These are phyloP conservation scores for Calidris pugnax DNA, from an alignment of 2,113 vertebrate species.

Conservation along the genomic window DNA sequence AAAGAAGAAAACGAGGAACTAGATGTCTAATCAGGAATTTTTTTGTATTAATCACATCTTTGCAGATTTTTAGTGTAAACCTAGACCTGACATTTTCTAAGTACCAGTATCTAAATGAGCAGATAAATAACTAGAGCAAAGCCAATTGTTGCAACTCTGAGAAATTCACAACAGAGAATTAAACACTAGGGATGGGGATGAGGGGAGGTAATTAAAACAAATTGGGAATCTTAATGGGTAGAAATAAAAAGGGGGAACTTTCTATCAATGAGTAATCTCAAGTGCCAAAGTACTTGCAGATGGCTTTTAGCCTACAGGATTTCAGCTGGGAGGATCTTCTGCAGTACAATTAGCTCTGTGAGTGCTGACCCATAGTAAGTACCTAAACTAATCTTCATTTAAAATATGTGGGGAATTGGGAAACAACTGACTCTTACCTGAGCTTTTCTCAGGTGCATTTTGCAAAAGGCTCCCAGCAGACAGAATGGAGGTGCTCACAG, in stretches of 20 bases:
- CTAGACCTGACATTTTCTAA: no score
- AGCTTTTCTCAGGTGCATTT: neutral
- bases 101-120: neutral
- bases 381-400: conserved; percentile 17
- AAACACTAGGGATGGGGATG: neutral
- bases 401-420: neutral
- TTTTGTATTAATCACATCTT: no score
- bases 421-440: neutral
- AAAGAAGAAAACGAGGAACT: no score
- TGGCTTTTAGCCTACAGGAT: conserved; percentile 5
- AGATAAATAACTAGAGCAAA: conserved; percentile 9
- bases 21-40: no score
- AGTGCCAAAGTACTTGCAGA: neutral
- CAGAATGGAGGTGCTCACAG: neutral
- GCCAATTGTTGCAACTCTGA: neutral
- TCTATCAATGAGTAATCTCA: neutral
- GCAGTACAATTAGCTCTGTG: neutral
- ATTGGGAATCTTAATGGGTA: neutral
- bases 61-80: no score
- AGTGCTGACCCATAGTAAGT: conserved; percentile 11
- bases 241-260: neutral
- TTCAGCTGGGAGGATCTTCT: conserved; percentile 9
- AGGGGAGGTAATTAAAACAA: conserved; percentile 30
- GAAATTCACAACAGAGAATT: neutral
- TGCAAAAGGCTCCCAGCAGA: neutral